Conservation (phyloP, 2,888 invertebrate species). For the Drosophila kambysellisi region DNA sequence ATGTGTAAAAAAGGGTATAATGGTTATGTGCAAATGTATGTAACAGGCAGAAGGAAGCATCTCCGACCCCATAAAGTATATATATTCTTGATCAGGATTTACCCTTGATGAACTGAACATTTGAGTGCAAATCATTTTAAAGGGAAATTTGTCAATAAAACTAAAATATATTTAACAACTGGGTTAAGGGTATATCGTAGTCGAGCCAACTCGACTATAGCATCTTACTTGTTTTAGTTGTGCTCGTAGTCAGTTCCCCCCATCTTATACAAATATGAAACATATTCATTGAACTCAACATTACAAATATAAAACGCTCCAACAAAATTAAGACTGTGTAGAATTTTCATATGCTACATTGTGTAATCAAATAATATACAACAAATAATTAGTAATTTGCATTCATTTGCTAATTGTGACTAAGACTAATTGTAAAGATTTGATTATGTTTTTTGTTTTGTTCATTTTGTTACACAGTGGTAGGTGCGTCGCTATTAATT, state of each 20-base stretch:
- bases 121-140: too few species aligned
- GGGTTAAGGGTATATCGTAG: too few species aligned
- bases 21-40: too few species aligned
- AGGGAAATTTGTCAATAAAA: too few species aligned
- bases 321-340: conserved; percentile 18
- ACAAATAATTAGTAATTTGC: neutral
- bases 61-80: too few species aligned
- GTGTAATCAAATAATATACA: neutral
- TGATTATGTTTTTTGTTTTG: neutral
- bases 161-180: too few species aligned
- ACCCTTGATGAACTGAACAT: too few species aligned
- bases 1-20: too few species aligned
- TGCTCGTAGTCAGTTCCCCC: neutral
- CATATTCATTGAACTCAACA: conserved; percentile 55
- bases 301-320: conserved; percentile 22
- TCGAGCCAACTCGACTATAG: too few species aligned
- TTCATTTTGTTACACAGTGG: conserved; percentile 12
- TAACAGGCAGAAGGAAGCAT: too few species aligned
- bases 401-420: conserved; percentile 1
- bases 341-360: too few species aligned
- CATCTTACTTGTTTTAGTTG: conserved; percentile 5
- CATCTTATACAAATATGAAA: conserved; percentile 47
- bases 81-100: too few species aligned
- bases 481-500: conserved; percentile 43
- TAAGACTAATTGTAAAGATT: neutral